Base-by-base conservation (phyloP, 2,888 invertebrate species). In the Hypercompe scribonia region DNA sequence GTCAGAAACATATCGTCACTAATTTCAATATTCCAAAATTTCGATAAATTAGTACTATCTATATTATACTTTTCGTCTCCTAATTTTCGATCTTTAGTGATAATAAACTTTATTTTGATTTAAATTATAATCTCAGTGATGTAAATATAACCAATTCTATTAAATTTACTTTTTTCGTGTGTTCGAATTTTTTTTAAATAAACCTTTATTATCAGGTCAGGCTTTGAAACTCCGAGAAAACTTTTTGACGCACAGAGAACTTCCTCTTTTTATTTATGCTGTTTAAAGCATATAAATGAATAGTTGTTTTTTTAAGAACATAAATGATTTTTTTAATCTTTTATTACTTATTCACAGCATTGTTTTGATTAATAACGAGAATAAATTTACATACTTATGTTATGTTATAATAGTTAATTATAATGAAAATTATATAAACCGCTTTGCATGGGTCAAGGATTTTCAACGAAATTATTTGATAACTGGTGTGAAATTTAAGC, bases 381-480 rank as follows among this genome's bases (percentile, higher is more conserved):
- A 65, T 42, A 42, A 28, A 31, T 65, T 42, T 28, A 65, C 65
- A 65, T 42, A 42, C 28, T 13, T 42, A 65, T 31, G 31, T 13
- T 42, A 65, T 31, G 31, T n/a, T 42, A 65, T 31, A 42, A 42
- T 39, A 28, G 28, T 65, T 39, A 65, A 18, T 65, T 31, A 28
- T 18, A 28, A 65, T 21, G n/a, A 65, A n/a, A 28, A 39, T 65
- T 65, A 65, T 39, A 65, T 65, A 65, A 65, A n/a, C 39, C 15
- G 18, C 18, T 39, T 39, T 65, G 36, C 65, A 34, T n/a, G 39
- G 39, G 65, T 65, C 65, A 65, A 65, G 28, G 39, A 42, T 65
- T 42, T 13, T 3, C 15, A 31, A 21, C 31, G 42, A 65, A 65
- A 65, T 42, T 42, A 11, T 21, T 21, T 28, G 5, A n/a, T 18